A percentile compares a stretch with the other conserved stretches of the same genome.
Conservation (phyloP, 2,797 vertebrate genomes). For the Sitta carolinensis region DNA sequence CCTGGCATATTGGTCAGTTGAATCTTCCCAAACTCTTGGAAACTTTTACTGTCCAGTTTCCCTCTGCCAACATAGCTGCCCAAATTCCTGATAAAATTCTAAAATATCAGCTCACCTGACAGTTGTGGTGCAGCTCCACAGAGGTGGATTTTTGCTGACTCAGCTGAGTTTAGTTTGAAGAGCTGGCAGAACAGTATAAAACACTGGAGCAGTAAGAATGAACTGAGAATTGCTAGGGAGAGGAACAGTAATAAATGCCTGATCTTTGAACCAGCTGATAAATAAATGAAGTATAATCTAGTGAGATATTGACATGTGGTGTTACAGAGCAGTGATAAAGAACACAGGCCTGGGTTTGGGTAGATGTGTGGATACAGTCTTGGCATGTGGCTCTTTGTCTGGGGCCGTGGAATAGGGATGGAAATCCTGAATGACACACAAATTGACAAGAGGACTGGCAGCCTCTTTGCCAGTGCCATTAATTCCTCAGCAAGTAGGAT, state of each 20-base stretch:
- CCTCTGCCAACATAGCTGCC: background rate
- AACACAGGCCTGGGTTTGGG: background rate
- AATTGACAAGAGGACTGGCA: background rate
- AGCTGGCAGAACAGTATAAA: background rate
- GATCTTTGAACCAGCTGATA: background rate
- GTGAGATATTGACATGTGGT: background rate
- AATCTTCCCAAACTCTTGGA: background rate
- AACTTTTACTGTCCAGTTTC: background rate
- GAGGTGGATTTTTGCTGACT: background rate
- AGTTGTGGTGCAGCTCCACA: background rate
- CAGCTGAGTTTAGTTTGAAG: background rate
- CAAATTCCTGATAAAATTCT: background rate
- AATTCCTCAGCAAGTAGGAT: background rate
- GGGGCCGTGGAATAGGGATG: rapidly evolving
- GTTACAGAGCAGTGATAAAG: background rate
- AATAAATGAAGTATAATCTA: background rate
- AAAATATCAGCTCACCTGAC: background rate
- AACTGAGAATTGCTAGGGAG: background rate
- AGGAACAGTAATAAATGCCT: background rate
- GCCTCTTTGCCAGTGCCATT: background rate
- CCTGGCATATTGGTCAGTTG: background rate
- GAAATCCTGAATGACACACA: background rate
- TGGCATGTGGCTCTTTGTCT: background rate
- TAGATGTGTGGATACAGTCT: background rate
- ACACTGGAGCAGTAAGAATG: background rate